Evolutionary conservation across 1,140 invertebrate genomes (phyloP).

Genomic region (Delia radicum): DNA sequence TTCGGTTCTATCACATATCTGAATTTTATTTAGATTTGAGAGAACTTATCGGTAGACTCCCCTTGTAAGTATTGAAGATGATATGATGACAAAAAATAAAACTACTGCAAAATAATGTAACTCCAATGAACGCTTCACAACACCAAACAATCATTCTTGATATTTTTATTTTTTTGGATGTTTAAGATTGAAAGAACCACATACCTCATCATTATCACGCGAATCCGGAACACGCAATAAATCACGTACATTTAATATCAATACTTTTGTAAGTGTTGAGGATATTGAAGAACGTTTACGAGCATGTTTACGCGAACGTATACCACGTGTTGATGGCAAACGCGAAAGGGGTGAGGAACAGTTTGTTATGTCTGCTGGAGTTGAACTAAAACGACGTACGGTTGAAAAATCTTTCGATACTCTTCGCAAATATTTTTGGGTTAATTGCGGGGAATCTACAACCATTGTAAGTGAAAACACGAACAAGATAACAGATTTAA

Average conservation of each 20-base stretch:
- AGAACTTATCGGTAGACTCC: no score
- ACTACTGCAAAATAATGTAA: no score
- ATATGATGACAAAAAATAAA: no score
- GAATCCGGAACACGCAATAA: conserved; percentile 41
- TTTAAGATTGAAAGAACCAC: no score
- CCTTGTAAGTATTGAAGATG: no score
- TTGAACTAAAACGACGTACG: conserved; percentile 48
- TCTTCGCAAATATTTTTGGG: conserved; percentile 47
- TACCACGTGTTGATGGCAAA: conserved; percentile 36
- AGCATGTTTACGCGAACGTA: conserved; percentile 39
- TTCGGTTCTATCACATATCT: no score
- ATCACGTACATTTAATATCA: conserved; percentile 54
- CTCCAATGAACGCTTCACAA: no score
- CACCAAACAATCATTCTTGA: no score
- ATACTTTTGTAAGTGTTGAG: conserved; percentile 51
- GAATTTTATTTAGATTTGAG: no score
- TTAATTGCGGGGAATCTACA: conserved; percentile 42
- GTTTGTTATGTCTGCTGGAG: conserved; percentile 28
- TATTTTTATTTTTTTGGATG: no score
- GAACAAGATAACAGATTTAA: not conserved
- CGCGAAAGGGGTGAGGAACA: conserved; percentile 6
- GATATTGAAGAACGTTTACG: conserved; percentile 52
- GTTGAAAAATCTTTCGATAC: conserved; percentile 52
- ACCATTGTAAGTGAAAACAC: conserved; percentile 22
- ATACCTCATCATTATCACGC: conserved; percentile 25